These are phyloP conservation scores for Thelohanellus kitauei DNA, from an alignment of 30 jellyfish, hydroid and myxozoan species.

Conservation along the genomic window DNA sequence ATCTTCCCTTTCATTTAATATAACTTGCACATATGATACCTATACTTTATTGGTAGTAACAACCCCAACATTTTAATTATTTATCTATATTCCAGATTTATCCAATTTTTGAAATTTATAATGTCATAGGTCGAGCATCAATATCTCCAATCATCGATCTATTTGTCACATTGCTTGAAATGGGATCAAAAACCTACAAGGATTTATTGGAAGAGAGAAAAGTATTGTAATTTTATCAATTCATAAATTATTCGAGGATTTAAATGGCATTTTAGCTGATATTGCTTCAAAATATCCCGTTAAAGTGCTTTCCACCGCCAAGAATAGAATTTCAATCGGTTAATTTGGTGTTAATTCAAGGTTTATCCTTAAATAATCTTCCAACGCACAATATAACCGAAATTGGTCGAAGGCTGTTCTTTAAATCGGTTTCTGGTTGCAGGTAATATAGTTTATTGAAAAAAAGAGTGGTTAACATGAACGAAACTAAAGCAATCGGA, in stretches of 20 bases:
- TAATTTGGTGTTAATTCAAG: too few relatives aligned
- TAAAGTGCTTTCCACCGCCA: too few relatives aligned
- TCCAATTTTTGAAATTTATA: too few relatives aligned
- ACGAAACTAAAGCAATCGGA: conserved; percentile 17
- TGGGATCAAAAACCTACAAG: conserved; percentile 31
- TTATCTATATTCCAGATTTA: neutral
- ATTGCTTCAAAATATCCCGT: too few relatives aligned
- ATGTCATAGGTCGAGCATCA: conserved; percentile 55
- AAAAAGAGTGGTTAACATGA: conserved; percentile 41
- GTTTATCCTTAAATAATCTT: too few relatives aligned
- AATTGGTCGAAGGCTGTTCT: conserved; percentile 44
- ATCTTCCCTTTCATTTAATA: too few relatives aligned
- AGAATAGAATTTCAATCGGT: too few relatives aligned
- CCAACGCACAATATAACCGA: too few relatives aligned
- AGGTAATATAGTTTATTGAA: too few relatives aligned
- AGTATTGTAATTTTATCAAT: conserved; percentile 6
- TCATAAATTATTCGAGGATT: neutral
- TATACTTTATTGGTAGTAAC: neutral
- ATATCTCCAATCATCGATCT: conserved; percentile 47
- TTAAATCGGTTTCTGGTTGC: conserved; percentile 42
- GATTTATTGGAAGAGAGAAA: conserved; percentile 28
- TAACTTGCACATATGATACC: neutral
- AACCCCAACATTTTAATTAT: too few relatives aligned
- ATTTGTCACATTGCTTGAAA: conserved; percentile 24
- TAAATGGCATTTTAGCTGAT: neutral